Base-by-base conservation (phyloP, 2,797 vertebrate species). In the Thunnus albacares region DNA sequence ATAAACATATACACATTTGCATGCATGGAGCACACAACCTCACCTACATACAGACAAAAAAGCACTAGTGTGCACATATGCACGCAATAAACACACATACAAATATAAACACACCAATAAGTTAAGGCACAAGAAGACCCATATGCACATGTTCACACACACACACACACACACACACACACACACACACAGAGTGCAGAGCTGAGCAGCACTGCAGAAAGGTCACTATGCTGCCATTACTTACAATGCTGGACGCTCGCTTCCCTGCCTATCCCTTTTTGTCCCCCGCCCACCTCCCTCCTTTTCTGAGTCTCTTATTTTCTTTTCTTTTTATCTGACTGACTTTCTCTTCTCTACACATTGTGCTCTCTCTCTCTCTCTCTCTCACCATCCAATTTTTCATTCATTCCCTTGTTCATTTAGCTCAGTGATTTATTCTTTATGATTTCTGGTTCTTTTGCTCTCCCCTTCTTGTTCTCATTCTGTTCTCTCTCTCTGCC, bases 341-440 rank as follows among this genome's bases (percentile, higher is more conserved):
- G 66, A 65, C 76, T 77, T 64, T 81, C 33, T 64, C 57, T 47
- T 76, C 52, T 64, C 49, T 51, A 47, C 72, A 57, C 56, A n/a
- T 53, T 73, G 60, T 72, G 35, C 61, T 60, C 57, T 75, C 47
- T 51, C 47, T 51, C 47, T 8, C 63, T n/a, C 47, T 49, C 47
- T 49, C 47, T 8, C 47, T 20, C 47, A 9, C 47, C 47, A 51
- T 78, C 67, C 62, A 70, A 78, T 88, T 79, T 83, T 65, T 84
- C 75, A 82, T 81, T 87, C 68, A 75, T 76, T 75, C 71, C 71
- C 77, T 70, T 77, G 79, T 90, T 91, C 75, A 85, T 87, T 93
- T 83, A 89, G 74, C 73, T 69, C 64, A 59, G 76, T 86, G 82
- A 88, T 91, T 90, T 83, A 90, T 87, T 88, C 72, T 85, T 84